Base-by-base conservation (phyloP, 2,113 vertebrate genomes). In the Embiotoca jacksoni region DNA sequence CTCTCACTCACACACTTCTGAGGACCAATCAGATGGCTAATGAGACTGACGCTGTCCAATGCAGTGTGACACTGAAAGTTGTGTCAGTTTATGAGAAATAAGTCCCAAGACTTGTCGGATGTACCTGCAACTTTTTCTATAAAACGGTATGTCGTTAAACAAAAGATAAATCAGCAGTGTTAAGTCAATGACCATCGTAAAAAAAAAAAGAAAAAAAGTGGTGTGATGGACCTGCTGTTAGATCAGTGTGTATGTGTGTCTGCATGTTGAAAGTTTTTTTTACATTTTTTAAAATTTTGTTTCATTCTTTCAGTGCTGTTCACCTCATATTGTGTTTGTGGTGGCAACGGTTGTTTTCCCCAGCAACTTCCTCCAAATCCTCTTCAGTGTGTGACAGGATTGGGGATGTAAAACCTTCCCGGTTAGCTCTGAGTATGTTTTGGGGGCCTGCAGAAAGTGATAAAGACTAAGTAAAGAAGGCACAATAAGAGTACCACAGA, bases 11-110 rank as follows among this genome's bases (percentile, higher is more conserved):
- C 57, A 63, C 73, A 67, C 30, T n/a, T 52, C 60, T 31, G 16
- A 39, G 56, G 72, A 78, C 70, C 70, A 78, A 78, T 90, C 81
- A 72, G 67, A 66, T 76, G 31, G 65, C 74, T 81, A 83, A 91
- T 57, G 52, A 84, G 66, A 70, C 59, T 61, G 74, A 58, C 55
- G 58, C 59, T 23, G 46, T 58, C 49, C 16, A 66, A 47, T 46
- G 46, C 59, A 64, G 68, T 54, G 66, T 63, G 72, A 82, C 23
- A 35, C 68, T 52, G 62, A 77, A 61, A 71, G 6, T 61, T 14
- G 46, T 67, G 60, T 53, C 9, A 71, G 62, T 57, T 79, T 46
- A 53, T 4, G 4, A 37, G 69, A 80, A 55, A 31, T 78, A 60
- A 68, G 16, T 23, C 13, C 1, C 14, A 36, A 3, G 39, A 41